Conservation (phyloP, 2,113 vertebrate species). For the Azemiops feae region DNA sequence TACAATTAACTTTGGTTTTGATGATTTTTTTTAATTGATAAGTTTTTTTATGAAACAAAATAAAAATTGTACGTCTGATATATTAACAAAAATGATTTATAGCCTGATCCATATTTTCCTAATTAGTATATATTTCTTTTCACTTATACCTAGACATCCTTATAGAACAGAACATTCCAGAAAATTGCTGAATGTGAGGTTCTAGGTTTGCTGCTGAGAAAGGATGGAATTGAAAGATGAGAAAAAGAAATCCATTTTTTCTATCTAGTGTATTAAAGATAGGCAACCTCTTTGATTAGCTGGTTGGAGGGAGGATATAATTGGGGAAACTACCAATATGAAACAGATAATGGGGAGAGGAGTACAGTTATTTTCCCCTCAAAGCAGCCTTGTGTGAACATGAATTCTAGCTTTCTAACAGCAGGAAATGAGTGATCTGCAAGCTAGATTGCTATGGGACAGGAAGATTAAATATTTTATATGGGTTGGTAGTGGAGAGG, state of each 20-base stretch:
- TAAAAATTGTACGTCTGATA: not conserved
- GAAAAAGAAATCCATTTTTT: not conserved
- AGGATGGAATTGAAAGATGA: not conserved
- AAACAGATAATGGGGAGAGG: not conserved
- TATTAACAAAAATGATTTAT: not conserved
- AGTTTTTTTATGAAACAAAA: not conserved
- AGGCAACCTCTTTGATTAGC: not conserved
- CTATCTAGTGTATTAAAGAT: not conserved
- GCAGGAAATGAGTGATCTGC: not conserved
- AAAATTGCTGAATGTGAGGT: not conserved
- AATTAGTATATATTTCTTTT: not conserved
- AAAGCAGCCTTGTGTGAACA: not conserved
- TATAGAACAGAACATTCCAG: not conserved
- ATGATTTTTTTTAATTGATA: not conserved
- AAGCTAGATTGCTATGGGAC: not conserved
- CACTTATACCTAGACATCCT: not conserved
- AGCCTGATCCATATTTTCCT: not conserved
- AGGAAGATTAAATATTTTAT: not conserved
- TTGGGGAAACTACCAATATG: not conserved
- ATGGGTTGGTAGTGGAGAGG: not conserved
- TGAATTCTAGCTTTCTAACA: not conserved
- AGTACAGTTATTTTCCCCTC: not conserved
- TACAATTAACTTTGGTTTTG: not conserved
- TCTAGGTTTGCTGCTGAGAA: not conserved
- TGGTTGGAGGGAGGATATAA: not conserved